Percentiles rank a stretch among this genome's conserved stretches.
phyloP scores from a whole-genome alignment of 30 jellyfish, hydroid and myxozoan species.

The Cassiopea andromeda region DNA sequence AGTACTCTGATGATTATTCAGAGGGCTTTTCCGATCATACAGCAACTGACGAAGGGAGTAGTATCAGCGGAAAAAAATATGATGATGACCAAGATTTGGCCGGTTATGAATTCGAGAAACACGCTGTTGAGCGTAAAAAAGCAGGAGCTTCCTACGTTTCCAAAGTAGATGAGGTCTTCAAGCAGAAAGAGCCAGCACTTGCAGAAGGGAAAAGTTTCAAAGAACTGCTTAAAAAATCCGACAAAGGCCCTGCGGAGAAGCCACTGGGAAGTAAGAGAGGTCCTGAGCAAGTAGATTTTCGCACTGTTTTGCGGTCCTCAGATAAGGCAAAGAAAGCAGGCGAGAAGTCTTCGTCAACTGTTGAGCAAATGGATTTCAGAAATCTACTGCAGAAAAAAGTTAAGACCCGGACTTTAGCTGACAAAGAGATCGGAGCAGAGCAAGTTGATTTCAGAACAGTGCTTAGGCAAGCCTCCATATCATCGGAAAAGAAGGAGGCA shows the following conservation, averaged over 20 bases:
- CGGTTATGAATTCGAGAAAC: constrained; percentile 50
- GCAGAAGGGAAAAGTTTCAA: constrained; percentile 86
- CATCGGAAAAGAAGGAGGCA: constrained; percentile 67
- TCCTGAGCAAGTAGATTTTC: constrained; percentile 94
- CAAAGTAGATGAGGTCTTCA: constrained; percentile 78
- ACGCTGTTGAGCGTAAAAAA: constrained; percentile 2
- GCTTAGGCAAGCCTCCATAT: constrained; percentile 62
- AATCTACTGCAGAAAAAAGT: constrained; percentile 78
- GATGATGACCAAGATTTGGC: constrained; percentile 67
- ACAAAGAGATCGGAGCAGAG: constrained; percentile 79
- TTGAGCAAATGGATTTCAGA: constrained; percentile 94
- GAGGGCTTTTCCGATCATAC: constrained; percentile 67
- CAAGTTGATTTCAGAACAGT: constrained; percentile 98
- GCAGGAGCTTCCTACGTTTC: constrained; percentile 25
- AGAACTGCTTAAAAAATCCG: constrained; percentile 78
- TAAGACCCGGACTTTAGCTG: constrained; percentile 69
- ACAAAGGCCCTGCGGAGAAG: constrained; percentile 15
- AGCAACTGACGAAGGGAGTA: constrained; percentile 71
- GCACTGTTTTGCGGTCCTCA: constrained; percentile 70
- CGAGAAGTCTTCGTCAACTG: constrained; percentile 52
- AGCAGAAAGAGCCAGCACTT: constrained; percentile 90
- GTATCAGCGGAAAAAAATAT: constrained; percentile 52
- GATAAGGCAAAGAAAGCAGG: constrained; percentile 57
- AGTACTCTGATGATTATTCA: constrained; percentile 61
- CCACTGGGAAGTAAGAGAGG: constrained; percentile 60